phyloP scores from a whole-genome alignment of 92 coral and sea anemone species.

The Isaurus tuberculatus region DNA sequence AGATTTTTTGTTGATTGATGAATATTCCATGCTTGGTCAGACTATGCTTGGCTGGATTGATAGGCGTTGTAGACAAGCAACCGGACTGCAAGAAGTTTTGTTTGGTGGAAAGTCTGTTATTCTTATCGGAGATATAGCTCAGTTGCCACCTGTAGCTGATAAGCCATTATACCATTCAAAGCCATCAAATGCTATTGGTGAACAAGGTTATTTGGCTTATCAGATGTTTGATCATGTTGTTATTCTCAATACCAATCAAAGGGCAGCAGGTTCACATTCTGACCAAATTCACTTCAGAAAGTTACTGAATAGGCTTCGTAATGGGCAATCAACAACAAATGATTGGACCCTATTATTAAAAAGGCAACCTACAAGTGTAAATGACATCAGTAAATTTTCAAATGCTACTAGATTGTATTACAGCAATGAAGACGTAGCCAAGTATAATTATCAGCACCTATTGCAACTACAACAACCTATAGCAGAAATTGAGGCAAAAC shows the following conservation, averaged over 20 bases:
- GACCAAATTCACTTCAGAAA: neutral
- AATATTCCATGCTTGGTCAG: neutral
- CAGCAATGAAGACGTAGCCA: neutral
- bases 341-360: slow-evolving; percentile 33
- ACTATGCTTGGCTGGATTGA: no score
- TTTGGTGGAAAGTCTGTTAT: no score
- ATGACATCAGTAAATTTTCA: neutral
- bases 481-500: slow-evolving; percentile 9
- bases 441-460: neutral
- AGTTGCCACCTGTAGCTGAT: no score
- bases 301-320: slow-evolving; percentile 9
- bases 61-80: no score
- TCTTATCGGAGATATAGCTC: no score
- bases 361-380: slow-evolving; percentile 27
- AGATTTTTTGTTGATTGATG: slow-evolving; percentile 24
- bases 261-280: neutral
- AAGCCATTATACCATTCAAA: no score
- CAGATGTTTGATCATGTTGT: neutral
- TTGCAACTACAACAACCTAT: neutral
- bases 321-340: slow-evolving; percentile 15
- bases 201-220: no score
- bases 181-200: no score
- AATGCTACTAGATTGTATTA: slow-evolving; percentile 1
- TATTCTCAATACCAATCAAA: neutral
- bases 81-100: no score